Evolutionary conservation across 2,888 invertebrate genomes (phyloP).

Genomic region (Parnassius orleans): DNA sequence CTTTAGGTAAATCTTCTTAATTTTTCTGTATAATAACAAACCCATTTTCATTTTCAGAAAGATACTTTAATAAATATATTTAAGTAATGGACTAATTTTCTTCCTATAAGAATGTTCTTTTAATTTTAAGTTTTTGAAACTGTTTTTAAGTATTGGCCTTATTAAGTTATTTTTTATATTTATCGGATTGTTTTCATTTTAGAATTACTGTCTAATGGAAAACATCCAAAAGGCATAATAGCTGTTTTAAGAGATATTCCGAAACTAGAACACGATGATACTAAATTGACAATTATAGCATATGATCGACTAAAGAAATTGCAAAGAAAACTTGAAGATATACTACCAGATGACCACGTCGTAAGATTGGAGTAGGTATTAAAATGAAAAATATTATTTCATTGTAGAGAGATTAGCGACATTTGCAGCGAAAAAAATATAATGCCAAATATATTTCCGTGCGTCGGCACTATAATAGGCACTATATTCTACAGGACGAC

Average conservation of each 20-base stretch:
- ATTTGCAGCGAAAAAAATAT: too few relatives aligned
- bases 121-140: too few relatives aligned
- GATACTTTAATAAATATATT: too few relatives aligned
- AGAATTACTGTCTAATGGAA: constrained; percentile 63
- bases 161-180: too few relatives aligned
- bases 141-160: too few relatives aligned
- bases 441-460: too few relatives aligned
- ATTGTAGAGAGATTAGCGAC: too few relatives aligned
- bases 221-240: constrained; percentile 68
- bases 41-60: too few relatives aligned
- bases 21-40: too few relatives aligned
- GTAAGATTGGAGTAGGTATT: constrained; percentile 72
- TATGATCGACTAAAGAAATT: constrained; percentile 63
- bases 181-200: constrained; percentile 31
- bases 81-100: too few relatives aligned
- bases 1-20: constrained; percentile 53
- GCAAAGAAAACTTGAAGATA: constrained; percentile 61
- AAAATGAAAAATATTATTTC: background rate
- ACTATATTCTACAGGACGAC: constrained; percentile 45
- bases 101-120: too few relatives aligned
- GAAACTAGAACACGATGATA: constrained; percentile 60
- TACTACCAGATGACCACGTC: constrained; percentile 72
- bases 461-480: too few relatives aligned
- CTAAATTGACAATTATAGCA: constrained; percentile 57
- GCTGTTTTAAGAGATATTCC: constrained; percentile 70